Conservation (phyloP, 2,888 invertebrate species). For the Eristalinus aeneus region DNA sequence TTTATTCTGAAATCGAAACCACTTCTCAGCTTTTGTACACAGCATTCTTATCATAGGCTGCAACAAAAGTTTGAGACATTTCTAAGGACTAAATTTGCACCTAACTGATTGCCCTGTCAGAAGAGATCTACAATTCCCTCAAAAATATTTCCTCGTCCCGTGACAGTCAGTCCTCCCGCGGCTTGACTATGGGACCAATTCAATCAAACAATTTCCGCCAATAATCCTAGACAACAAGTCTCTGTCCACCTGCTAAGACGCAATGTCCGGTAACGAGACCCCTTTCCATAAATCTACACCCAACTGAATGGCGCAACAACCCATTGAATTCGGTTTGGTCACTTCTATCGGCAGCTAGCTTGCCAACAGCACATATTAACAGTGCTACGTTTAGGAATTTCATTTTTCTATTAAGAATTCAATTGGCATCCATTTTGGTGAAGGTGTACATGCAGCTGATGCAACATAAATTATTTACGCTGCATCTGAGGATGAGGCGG, state of each 20-base stretch:
- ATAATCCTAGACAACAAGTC: too few species aligned
- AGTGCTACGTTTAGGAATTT: conserved; percentile 34
- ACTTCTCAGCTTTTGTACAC: too few species aligned
- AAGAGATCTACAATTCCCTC: too few species aligned
- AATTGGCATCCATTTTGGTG: conserved; percentile 7
- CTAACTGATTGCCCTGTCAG: too few species aligned
- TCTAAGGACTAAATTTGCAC: too few species aligned
- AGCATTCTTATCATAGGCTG: too few species aligned
- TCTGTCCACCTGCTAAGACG: background rate
- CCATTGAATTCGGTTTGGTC: background rate
- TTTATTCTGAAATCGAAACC: too few species aligned
- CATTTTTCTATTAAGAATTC: conserved; percentile 27
- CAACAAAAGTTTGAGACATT: too few species aligned
- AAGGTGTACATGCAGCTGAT: background rate
- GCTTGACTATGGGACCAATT: background rate
- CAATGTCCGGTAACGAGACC: background rate
- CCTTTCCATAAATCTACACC: background rate
- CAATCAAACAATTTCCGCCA: background rate
- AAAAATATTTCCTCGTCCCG: too few species aligned
- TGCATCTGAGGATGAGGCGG: too few species aligned
- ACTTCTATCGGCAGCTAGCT: conserved; percentile 11
- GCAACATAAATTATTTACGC: conserved; percentile 14
- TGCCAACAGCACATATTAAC: conserved; percentile 11
- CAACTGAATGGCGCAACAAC: background rate
- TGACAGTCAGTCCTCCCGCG: too few species aligned